Percentiles rank a stretch among this genome's conserved stretches.
Evolutionary conservation across 92 coral and sea anemone genomes (phyloP).

Genomic region (Muricea muricata): DNA sequence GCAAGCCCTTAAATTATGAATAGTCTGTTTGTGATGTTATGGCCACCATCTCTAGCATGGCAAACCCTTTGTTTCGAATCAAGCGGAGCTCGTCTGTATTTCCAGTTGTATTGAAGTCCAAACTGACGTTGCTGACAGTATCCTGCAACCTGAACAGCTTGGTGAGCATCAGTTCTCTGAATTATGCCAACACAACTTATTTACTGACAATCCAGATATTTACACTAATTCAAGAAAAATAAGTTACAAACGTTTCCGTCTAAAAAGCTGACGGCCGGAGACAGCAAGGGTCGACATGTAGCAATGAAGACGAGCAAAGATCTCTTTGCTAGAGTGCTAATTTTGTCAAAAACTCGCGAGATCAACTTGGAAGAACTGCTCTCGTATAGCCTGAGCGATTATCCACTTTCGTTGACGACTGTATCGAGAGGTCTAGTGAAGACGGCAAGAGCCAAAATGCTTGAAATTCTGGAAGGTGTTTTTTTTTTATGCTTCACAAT

Average conservation of each 20-base stretch:
- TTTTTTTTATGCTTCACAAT: slow-evolving; percentile 20
- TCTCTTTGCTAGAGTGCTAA: not conserved
- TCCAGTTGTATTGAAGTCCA: slow-evolving; percentile 33
- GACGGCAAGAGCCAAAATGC: slow-evolving; percentile 49
- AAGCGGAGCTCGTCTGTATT: slow-evolving; percentile 33
- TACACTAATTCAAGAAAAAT: slow-evolving; percentile 32
- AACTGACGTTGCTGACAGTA: slow-evolving; percentile 22
- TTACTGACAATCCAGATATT: slow-evolving; percentile 42
- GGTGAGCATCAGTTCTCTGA: slow-evolving; percentile 49
- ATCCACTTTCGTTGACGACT: slow-evolving; percentile 47
- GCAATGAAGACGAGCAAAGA: slow-evolving; percentile 2
- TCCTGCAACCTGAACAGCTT: slow-evolving; percentile 31
- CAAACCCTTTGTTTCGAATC: slow-evolving; percentile 35
- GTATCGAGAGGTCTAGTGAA: slow-evolving; percentile 48
- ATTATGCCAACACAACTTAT: slow-evolving; percentile 38
- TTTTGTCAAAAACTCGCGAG: slow-evolving; percentile 27
- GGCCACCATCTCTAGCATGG: slow-evolving; percentile 35
- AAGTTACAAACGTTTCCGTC: slow-evolving; percentile 27
- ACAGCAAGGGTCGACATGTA: slow-evolving; percentile 37
- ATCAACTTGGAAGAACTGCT: slow-evolving; percentile 10
- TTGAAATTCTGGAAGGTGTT: slow-evolving; percentile 45
- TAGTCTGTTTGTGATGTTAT: slow-evolving; percentile 32
- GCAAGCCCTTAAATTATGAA: slow-evolving; percentile 32
- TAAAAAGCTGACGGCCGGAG: slow-evolving; percentile 20
- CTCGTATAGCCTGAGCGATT: slow-evolving; percentile 41